Evolutionary conservation across 2,888 invertebrate species (phyloP).

Genomic region (Macrophya alboannulata): DNA sequence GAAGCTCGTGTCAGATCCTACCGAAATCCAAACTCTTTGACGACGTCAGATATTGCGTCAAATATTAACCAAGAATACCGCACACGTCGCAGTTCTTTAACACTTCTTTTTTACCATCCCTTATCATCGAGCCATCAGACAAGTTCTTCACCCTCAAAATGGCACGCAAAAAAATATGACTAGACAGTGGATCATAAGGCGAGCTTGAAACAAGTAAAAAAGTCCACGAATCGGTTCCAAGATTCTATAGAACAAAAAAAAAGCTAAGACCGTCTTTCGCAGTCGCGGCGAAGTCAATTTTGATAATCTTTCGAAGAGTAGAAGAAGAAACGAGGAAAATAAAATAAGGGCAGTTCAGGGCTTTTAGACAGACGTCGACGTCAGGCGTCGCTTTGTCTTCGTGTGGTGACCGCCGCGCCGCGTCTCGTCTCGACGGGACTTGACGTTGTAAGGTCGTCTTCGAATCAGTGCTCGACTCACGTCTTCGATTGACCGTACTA

Average conservation of each 20-base stretch:
- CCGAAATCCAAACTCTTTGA: neutral
- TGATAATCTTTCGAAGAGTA: slow-evolving; percentile 20
- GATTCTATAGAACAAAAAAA: neutral
- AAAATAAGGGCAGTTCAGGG: neutral
- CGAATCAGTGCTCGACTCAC: slow-evolving; percentile 55
- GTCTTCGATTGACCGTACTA: slow-evolving; percentile 55
- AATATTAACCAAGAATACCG: neutral
- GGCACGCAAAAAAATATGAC: neutral
- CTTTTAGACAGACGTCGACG: slow-evolving; percentile 32
- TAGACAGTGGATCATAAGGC: neutral
- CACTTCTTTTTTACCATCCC: neutral
- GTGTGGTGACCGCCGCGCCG: slow-evolving; percentile 35
- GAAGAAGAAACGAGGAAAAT: neutral
- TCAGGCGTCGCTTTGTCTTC: slow-evolving; percentile 53
- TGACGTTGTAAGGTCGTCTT: slow-evolving; percentile 29
- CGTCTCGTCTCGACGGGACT: neutral
- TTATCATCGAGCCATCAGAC: neutral
- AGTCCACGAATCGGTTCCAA: too few relatives aligned
- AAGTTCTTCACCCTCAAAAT: neutral
- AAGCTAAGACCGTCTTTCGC: neutral
- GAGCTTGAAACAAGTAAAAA: neutral
- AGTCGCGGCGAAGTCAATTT: slow-evolving; percentile 19
- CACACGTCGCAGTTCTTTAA: neutral
- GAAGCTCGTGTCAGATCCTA: neutral
- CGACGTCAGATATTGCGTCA: neutral